phyloP scores from a whole-genome alignment of 2,797 vertebrate genomes.

The Hippocampus kuda region DNA sequence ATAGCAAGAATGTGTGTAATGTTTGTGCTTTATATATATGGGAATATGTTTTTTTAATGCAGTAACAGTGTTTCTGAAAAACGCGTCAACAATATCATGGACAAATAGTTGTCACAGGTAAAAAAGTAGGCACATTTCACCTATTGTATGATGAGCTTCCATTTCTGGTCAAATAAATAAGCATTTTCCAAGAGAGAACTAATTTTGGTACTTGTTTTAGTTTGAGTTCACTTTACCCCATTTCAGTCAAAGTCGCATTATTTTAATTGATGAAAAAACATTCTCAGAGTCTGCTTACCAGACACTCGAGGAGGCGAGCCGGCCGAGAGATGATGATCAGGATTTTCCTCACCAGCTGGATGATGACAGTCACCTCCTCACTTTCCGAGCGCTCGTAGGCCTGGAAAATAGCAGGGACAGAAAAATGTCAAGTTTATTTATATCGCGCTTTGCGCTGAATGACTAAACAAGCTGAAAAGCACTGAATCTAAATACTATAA shows the following conservation, averaged over 20 bases:
- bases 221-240: neutral
- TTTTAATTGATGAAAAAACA: conserved; percentile 26
- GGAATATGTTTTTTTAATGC: neutral
- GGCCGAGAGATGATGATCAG: conserved; percentile 92
- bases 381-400: conserved; percentile 91
- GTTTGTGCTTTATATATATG: neutral
- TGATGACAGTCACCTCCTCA: conserved; percentile 82
- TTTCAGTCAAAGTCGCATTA: conserved; percentile 15
- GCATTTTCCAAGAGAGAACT: conserved; percentile 3
- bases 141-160: neutral
- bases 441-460: neutral
- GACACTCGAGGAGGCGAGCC: conserved; percentile 88
- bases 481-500: conserved; percentile 4
- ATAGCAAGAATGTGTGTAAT: neutral
- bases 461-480: neutral
- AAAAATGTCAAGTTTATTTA: conserved; percentile 11
- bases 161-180: neutral
- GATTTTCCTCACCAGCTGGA: conserved; percentile 85
- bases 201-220: conserved; percentile 10
- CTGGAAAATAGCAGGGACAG: conserved; percentile 49
- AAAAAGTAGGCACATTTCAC: neutral
- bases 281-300: conserved; percentile 69
- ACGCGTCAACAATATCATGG: no score
- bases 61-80: neutral
- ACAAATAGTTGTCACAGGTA: neutral